Evolutionary conservation across 2,797 vertebrate species (phyloP).

Genomic region (Anabas testudineus): DNA sequence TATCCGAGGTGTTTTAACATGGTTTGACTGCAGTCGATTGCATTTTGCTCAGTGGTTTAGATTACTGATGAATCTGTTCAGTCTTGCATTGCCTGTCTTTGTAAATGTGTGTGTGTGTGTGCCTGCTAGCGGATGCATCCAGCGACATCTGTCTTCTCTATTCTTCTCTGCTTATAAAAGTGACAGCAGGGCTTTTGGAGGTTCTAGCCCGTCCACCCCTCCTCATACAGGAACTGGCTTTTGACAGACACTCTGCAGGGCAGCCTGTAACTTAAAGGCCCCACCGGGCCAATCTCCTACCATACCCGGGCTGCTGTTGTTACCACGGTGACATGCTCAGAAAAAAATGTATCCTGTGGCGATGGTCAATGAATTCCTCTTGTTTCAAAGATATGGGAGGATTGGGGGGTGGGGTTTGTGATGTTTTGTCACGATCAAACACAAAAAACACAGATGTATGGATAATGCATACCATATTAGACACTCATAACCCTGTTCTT

Average conservation of each 20-base stretch:
- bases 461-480: slow-evolving; percentile 52
- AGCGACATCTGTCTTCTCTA: slow-evolving; percentile 61
- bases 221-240: slow-evolving; percentile 74
- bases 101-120: slow-evolving; percentile 3
- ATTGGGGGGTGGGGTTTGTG: slow-evolving; percentile 47
- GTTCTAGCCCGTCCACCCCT: slow-evolving; percentile 46
- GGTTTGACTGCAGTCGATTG: background rate
- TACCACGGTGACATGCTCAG: slow-evolving; percentile 64
- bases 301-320: slow-evolving; percentile 61
- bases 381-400: slow-evolving; percentile 59
- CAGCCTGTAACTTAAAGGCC: slow-evolving; percentile 61
- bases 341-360: slow-evolving; percentile 78
- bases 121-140: slow-evolving; percentile 12
- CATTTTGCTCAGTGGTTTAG: slow-evolving; percentile 2
- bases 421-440: slow-evolving; percentile 70
- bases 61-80: background rate
- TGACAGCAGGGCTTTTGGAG: slow-evolving; percentile 68
- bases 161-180: slow-evolving; percentile 57
- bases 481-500: slow-evolving; percentile 33
- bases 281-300: slow-evolving; percentile 53
- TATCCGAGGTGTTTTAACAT: background rate
- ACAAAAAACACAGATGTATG: slow-evolving; percentile 28
- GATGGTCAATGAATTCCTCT: slow-evolving; percentile 72
- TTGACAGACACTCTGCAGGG: slow-evolving; percentile 71
- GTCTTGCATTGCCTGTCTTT: background rate